Base-by-base conservation (phyloP, 30 jellyfish, hydroid and myxozoan genomes). In the Aurelia coerulea region DNA sequence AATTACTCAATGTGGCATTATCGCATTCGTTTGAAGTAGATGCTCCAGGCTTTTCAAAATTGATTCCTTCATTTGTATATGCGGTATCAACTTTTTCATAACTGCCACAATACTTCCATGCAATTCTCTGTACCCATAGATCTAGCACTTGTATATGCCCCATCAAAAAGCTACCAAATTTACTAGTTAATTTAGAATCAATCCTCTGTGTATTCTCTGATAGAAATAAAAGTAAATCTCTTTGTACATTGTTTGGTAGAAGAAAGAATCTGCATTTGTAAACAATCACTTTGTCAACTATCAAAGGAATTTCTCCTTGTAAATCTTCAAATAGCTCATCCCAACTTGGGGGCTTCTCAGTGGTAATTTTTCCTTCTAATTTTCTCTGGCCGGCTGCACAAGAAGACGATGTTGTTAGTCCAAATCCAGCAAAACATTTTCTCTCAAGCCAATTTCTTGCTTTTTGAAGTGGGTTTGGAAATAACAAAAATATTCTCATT, bases 361-460 rank as follows among this genome's bases (percentile, higher is more conserved):
- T 12, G 31, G 5, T 60, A 3, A 6, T 11, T 0, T 3, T 23
- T 5, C 70, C 31, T 17, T 60, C 11, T 23, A 23, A 11, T 17
- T 12, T 12, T 60, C 31, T 60, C 12, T 60, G 13, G 2, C 6
- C 8, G 16, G 2, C 8, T 46, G 13, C 8, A 10, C 70, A 23
- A 60, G 70, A n/a, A 3, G 70, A n/a, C 0, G 0, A 3, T 0
- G 10, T 1, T 0, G 35, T 60, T 5, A 37, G 35, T 23, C 70
- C 13, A 60, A 60, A 60, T 0, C 35, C 70, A 60, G 31, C 70
- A 60, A 60, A 60, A 60, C 13, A 60, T 34, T 60, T 60, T 60
- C 35, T 60, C 70, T 60, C 70, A 13, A 60, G 70, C 70, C 70
- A 60, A 6, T 60, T 60, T 2, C 15, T 60, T 60, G 70, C 70